A percentile compares a stretch with the other conserved stretches of the same genome.
Conservation (phyloP, 2,888 invertebrate species). For the Hyposoter dolosus region DNA sequence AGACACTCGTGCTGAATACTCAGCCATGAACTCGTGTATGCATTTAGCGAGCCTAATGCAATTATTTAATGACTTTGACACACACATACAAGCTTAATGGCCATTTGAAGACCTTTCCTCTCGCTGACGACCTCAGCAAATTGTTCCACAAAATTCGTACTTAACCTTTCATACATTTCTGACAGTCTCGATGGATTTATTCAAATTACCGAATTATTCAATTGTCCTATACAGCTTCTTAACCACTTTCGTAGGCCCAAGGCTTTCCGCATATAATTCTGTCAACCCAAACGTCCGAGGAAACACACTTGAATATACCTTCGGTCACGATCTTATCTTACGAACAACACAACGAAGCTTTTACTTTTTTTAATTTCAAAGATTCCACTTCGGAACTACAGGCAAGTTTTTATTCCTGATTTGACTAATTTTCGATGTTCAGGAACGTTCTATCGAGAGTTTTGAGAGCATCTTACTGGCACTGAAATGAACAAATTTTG, state of each 20-base stretch:
- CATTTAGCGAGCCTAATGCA: slow-evolving; percentile 5
- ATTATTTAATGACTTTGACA: slow-evolving; percentile 23
- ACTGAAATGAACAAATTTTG: background rate
- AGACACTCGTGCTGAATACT: slow-evolving; percentile 15
- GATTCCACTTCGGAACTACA: background rate
- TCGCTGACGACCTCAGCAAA: background rate
- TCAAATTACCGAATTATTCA: slow-evolving; percentile 1
- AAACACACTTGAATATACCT: background rate
- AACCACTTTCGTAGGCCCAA: background rate
- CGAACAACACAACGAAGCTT: background rate
- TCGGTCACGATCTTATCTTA: background rate
- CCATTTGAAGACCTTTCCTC: slow-evolving; percentile 6
- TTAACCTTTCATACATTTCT: background rate
- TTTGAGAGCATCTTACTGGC: too few relatives aligned
- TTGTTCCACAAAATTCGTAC: background rate
- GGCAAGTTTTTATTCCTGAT: background rate
- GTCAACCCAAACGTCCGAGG: background rate
- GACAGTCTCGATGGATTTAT: background rate
- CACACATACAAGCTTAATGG: background rate
- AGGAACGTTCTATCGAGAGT: background rate
- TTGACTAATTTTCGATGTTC: background rate
- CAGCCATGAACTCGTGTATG: slow-evolving; percentile 3
- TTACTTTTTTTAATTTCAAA: background rate
- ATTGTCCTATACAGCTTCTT: slow-evolving; percentile 3
- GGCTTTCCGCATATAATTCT: background rate